These are phyloP conservation scores for Brenthis ino DNA, from an alignment of 2,888 invertebrate species.

Conservation along the genomic window DNA sequence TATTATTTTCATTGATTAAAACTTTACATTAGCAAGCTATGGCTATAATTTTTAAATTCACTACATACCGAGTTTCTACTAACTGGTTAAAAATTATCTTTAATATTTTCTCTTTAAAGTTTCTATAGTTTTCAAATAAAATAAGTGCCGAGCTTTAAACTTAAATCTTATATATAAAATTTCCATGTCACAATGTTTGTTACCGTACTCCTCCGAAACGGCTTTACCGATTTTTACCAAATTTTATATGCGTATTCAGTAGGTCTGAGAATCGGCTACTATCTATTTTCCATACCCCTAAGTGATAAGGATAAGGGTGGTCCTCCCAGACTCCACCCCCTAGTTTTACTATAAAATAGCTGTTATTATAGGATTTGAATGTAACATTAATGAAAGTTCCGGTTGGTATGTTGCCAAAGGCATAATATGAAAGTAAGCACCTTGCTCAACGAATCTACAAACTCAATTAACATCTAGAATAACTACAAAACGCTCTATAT, in stretches of 20 bases:
- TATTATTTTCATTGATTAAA: background rate
- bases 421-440: slow-evolving; percentile 61
- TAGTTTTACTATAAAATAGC: slow-evolving; percentile 29
- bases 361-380: slow-evolving; percentile 55
- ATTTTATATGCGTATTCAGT: too few species aligned
- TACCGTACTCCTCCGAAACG: too few species aligned
- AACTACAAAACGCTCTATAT: slow-evolving; percentile 58
- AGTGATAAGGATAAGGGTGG: too few species aligned
- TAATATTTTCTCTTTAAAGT: background rate
- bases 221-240: too few species aligned
- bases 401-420: slow-evolving; percentile 57
- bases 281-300: too few species aligned
- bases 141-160: slow-evolving; percentile 8
- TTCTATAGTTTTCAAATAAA: background rate
- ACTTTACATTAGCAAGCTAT: background rate
- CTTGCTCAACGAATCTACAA: slow-evolving; percentile 64
- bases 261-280: too few species aligned
- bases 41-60: too few species aligned
- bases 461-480: slow-evolving; percentile 65
- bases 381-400: slow-evolving; percentile 57
- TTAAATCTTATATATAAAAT: too few species aligned
- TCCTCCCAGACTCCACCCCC: too few species aligned
- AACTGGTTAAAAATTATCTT: background rate
- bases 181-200: too few species aligned
- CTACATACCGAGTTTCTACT: background rate